Evolutionary conservation across 2,113 vertebrate species (phyloP).

Genomic region (Xyliphius kryptos): DNA sequence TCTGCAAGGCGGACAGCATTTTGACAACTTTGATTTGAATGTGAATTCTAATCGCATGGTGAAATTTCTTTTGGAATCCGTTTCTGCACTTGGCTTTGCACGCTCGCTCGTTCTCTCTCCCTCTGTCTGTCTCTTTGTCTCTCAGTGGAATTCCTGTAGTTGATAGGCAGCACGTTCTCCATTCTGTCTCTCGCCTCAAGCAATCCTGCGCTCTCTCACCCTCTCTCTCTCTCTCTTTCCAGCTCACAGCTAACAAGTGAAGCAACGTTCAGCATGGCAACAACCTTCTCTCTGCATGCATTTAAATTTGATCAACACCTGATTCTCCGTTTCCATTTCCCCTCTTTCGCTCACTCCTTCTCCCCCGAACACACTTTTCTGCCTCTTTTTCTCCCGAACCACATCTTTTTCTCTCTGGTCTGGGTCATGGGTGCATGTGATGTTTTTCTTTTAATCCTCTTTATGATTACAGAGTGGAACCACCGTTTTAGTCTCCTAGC

Average conservation of each 20-base stretch:
- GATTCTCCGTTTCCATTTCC: neutral
- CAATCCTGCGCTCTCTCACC: neutral
- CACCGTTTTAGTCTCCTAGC: neutral
- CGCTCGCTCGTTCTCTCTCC: neutral
- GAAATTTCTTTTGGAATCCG: constrained; percentile 17
- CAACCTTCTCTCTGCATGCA: constrained; percentile 37
- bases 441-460: neutral
- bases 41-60: constrained; percentile 10
- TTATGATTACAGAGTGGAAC: neutral
- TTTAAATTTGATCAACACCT: constrained; percentile 38
- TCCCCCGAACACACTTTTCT: too few relatives aligned
- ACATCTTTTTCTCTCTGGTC: neutral
- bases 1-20: constrained; percentile 1
- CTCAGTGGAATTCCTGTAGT: constrained; percentile 29
- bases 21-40: constrained; percentile 14
- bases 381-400: too few relatives aligned
- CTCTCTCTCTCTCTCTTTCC: constrained; percentile 7
- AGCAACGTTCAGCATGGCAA: constrained; percentile 21
- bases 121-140: neutral
- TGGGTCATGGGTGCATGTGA: neutral
- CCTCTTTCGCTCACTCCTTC: neutral
- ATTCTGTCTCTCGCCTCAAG: constrained; percentile 26
- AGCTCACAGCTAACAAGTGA: constrained; percentile 36
- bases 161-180: constrained; percentile 31
- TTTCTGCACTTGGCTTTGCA: constrained; percentile 1